phyloP scores from a whole-genome alignment of 2,888 invertebrate species.

The Copidosoma aretas region DNA sequence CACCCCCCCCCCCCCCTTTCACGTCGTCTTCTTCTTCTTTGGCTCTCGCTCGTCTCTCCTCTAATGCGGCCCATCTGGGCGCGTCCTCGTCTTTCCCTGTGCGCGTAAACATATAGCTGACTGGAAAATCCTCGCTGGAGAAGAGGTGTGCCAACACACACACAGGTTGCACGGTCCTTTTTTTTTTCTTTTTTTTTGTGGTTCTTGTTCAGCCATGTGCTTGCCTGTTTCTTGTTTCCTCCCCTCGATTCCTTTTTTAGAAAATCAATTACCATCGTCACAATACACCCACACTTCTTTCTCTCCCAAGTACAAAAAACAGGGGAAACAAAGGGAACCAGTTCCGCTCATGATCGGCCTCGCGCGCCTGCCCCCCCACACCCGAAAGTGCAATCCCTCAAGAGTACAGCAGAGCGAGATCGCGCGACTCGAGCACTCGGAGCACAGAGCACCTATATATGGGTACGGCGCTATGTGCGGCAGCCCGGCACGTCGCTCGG shows the following conservation, averaged over 20 bases:
- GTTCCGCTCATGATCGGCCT: not conserved
- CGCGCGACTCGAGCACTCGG: slow-evolving; percentile 17
- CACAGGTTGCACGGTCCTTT: not conserved
- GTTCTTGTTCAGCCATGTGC: no score
- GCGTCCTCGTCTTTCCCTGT: not conserved
- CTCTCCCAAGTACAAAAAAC: not conserved
- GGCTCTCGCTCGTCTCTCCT: not conserved
- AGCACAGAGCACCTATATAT: not conserved
- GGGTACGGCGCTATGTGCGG: slow-evolving; percentile 6
- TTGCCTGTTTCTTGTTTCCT: no score
- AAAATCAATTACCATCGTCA: no score
- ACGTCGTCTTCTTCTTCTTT: no score
- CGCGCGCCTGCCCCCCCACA: not conserved
- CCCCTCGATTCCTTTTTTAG: no score
- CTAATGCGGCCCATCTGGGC: slow-evolving; percentile 25
- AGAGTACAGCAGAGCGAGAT: slow-evolving; percentile 6
- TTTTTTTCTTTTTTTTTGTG: not conserved
- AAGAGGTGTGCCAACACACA: not conserved
- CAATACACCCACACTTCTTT: not conserved
- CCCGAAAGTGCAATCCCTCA: slow-evolving; percentile 1
- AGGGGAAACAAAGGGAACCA: not conserved
- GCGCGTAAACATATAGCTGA: slow-evolving; percentile 9
- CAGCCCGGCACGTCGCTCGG: slow-evolving; percentile 21
- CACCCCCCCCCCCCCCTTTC: no score
- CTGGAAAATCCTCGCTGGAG: no score